Base-by-base conservation (phyloP, 2,797 vertebrate species). In the Sebastes kiyomatsui region DNA sequence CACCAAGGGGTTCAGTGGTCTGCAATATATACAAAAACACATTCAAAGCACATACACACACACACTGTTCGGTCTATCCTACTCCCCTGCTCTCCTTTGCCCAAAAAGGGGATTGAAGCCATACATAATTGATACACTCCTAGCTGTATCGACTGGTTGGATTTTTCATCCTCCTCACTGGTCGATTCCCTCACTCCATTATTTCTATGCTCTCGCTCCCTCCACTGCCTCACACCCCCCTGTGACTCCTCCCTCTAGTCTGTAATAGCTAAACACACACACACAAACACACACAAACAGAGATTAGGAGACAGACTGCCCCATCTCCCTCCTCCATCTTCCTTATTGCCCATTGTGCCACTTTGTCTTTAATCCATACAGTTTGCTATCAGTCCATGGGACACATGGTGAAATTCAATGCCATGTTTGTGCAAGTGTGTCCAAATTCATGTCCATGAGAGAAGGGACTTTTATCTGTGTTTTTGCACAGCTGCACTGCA, bases 71-170 rank as follows among this genome's bases (percentile, higher is more conserved):
- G 32, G 28, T 35, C 66, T 27, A 67, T 75, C 77, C 79, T 49
- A 16, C 64, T 84, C 77, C 81, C 65, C 67, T 66, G 67, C 27
- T 73, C 75, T 75, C 30, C 23, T 35, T 76, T 55, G 23, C 78
- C 84, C 88, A 76, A 88, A 92, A 91, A 76, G 79, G 79, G 68
- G 71, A 83, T 70, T 89, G 84, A 80, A 87, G 75, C 75, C 90
- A 94, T 95, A 94, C 87, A 95, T 95, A 94, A 95, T 95, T 96
- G 92, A 96, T 96, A 92, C 72, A 77, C 93, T 93, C 88, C 94
- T 88, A 13, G 86, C 92, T 90, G 71, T 92, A 96, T 95, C 87
- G 92, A 95, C 93, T 89, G 86, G 75, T 85, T 92, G 87, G 87
- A 91, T 90, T 94, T 94, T 95, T 93, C 83, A 90, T 90, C 84